Evolutionary conservation across 2,888 invertebrate species (phyloP), one percentile per base, ranked within the genome.

Genomic region (Strigamia maritima): DNA sequence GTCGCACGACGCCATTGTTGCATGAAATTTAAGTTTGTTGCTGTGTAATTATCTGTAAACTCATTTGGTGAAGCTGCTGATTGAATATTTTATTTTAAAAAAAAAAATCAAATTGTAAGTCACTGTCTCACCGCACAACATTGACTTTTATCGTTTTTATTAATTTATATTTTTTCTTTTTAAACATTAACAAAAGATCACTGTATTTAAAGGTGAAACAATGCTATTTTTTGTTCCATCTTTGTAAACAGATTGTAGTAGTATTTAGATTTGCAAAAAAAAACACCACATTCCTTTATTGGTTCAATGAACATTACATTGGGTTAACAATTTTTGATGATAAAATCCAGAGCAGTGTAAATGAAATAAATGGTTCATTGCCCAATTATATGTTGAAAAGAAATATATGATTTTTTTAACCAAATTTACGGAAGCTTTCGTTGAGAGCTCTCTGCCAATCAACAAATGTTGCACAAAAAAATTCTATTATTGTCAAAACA

Each of bases 161-260:
- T 54, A 54, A 54, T 54, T 54, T 54, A 60, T 16, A 54, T 6
- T 24, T 60, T 19, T 60, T 22, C 10, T 19, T 60, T 60, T 60
- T 24, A 60, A 60, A 24, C 8, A 6, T 19, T 19, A 22, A 60
- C 19, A 60, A 19, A 24, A 22, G 19, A 22, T 60, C 22, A 60
- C 60, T 60, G 60, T 60, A 19, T 19, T 19, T 12, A 60, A 60
- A 60, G 60, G 60, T 60, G 60, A 60, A 60, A 24, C 60, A 60
- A 60, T 10, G 60, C 24, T 60, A 22, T 22, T 60, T 60, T 60
- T 60, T 60, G 60, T 60, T 60, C 24, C 60, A 60, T 60, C 60
- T 60, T 60, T 60, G 60, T 60, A 60, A 60, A 60, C 60, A 60
- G 60, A 60, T 60, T 60, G 60, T 60, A 4, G 54, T 60, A 60